Evolutionary conservation across 2,888 invertebrate species (phyloP).

Genomic region (Cetonia aurata): DNA sequence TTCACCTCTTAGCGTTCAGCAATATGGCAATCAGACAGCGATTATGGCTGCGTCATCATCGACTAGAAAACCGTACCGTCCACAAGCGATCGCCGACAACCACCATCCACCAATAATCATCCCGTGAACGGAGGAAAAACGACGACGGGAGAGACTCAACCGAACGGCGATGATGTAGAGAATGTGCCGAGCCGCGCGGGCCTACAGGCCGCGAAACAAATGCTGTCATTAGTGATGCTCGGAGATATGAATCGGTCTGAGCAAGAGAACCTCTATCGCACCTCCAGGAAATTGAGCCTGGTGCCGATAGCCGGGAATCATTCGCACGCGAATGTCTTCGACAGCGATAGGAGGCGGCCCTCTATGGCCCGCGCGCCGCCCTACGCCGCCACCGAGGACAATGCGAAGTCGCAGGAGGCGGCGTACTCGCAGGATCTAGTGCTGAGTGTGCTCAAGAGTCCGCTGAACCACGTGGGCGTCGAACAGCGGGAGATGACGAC

Average conservation of each 20-base stretch:
- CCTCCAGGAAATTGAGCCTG: conserved; percentile 71
- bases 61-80: not conserved
- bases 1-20: too few species aligned
- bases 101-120: not conserved
- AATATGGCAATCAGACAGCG: too few species aligned
- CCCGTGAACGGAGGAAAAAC: not conserved
- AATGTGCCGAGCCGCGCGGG: conserved; percentile 50
- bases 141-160: conserved; percentile 5
- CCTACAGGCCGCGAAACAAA: conserved; percentile 58
- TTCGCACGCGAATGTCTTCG: conserved; percentile 51
- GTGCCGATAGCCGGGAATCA: conserved; percentile 60
- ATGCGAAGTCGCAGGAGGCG: conserved; percentile 36
- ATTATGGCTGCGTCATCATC: not conserved
- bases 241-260: conserved; percentile 74
- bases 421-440: conserved; percentile 68
- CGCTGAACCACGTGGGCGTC: conserved; percentile 67
- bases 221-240: conserved; percentile 67
- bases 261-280: conserved; percentile 74
- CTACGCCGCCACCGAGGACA: conserved; percentile 28
- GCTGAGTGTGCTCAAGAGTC: conserved; percentile 73
- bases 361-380: conserved; percentile 33
- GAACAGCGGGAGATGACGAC: conserved; percentile 60
- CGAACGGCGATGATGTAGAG: conserved; percentile 46
- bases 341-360: conserved; percentile 46
- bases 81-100: conserved; percentile 11